A percentile compares a stretch with the other conserved stretches of the same genome.
Conservation (phyloP, 1,140 invertebrate species). For the Drosophila santomea region DNA sequence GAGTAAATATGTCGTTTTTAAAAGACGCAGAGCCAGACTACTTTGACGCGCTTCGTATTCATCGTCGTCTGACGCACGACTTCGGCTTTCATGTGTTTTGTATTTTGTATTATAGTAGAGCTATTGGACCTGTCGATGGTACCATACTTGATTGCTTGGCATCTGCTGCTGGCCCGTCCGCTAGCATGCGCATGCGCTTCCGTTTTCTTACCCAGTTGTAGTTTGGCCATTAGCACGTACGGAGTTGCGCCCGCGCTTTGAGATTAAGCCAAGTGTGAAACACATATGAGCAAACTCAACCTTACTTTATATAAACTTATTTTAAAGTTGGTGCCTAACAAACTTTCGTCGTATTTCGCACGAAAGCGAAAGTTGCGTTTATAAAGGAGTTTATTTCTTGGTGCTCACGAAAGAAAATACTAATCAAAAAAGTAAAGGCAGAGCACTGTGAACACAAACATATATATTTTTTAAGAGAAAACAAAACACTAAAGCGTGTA, state of each 20-base stretch:
- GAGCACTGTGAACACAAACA: conserved; percentile 15
- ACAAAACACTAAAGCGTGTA: conserved; percentile 12
- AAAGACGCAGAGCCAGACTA: conserved; percentile 17
- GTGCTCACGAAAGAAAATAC: conserved; percentile 18
- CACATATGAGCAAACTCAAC: conserved; percentile 32
- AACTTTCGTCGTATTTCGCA: conserved; percentile 47
- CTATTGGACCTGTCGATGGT: conserved; percentile 14
- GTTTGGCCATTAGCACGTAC: conserved; percentile 84
- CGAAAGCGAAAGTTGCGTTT: conserved; percentile 74
- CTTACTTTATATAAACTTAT: conserved; percentile 56
- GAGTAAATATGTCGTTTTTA: conserved; percentile 18
- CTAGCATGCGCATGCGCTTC: conserved; percentile 78
- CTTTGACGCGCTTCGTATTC: conserved; percentile 28
- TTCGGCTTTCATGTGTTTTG: not conserved
- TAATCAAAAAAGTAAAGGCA: conserved; percentile 15
- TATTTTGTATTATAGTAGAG: not conserved
- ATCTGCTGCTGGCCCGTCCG: conserved; percentile 21
- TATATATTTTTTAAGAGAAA: conserved; percentile 23
- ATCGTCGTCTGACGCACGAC: conserved; percentile 25
- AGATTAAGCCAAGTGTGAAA: conserved; percentile 59
- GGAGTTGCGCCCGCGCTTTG: conserved; percentile 68
- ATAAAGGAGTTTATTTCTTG: conserved; percentile 46
- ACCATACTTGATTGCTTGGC: conserved; percentile 20
- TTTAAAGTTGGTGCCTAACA: conserved; percentile 56
- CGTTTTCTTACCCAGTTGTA: conserved; percentile 81